Percentiles rank a stretch among this genome's conserved stretches.
Evolutionary conservation across 1,140 invertebrate genomes (phyloP).

Genomic region (Parapsyche elsis): DNA sequence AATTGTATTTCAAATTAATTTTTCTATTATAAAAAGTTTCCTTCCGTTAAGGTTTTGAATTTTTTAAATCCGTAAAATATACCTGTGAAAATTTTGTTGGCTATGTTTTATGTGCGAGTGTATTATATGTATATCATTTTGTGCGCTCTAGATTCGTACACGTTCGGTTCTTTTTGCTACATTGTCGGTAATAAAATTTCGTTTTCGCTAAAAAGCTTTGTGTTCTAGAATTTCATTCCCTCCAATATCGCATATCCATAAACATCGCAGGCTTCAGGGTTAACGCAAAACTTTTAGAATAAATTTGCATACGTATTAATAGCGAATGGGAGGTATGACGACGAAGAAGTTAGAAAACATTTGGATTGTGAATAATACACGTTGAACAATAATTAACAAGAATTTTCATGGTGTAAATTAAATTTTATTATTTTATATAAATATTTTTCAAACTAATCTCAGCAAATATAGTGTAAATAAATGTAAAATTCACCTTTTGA

Average conservation of each 20-base stretch:
- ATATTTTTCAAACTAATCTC: too few relatives aligned
- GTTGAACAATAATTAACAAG: neutral
- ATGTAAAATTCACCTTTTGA: too few relatives aligned
- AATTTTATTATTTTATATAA: too few relatives aligned
- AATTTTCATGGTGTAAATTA: neutral
- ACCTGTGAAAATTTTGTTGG: too few relatives aligned
- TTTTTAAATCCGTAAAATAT: too few relatives aligned
- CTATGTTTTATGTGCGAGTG: neutral
- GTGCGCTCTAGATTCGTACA: neutral
- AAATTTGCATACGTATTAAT: conserved; percentile 17
- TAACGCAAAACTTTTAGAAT: conserved; percentile 16
- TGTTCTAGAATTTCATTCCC: conserved; percentile 25
- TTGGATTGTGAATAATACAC: neutral
- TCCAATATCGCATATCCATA: conserved; percentile 22
- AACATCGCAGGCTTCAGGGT: conserved; percentile 15
- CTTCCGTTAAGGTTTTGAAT: too few relatives aligned
- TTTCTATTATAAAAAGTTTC: too few relatives aligned
- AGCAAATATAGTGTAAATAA: too few relatives aligned
- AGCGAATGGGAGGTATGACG: neutral
- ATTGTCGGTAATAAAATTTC: conserved; percentile 17
- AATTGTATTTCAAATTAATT: too few relatives aligned
- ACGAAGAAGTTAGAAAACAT: conserved; percentile 5
- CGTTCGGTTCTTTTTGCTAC: neutral
- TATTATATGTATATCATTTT: neutral
- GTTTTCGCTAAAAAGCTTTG: conserved; percentile 26